Evolutionary conservation across 2,888 invertebrate species (phyloP).

Genomic region (Synanthedon formicaeformis): DNA sequence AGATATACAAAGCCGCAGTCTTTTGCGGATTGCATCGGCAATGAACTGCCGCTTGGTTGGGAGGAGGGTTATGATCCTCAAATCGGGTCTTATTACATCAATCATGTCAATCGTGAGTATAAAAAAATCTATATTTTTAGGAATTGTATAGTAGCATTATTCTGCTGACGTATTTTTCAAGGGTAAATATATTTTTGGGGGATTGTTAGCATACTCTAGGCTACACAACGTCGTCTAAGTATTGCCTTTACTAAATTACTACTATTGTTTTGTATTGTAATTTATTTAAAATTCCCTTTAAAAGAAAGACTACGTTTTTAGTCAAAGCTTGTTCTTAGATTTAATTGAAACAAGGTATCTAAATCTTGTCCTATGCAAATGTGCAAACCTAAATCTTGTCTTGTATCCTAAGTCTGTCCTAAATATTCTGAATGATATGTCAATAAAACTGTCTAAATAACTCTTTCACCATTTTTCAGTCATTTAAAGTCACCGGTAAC

Average conservation of each 20-base stretch:
- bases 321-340: neutral
- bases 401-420: no score
- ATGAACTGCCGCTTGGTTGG: conserved; percentile 97
- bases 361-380: no score
- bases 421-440: no score
- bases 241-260: no score
- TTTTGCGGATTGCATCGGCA: conserved; percentile 97
- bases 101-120: conserved; percentile 94
- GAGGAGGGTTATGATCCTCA: conserved; percentile 95
- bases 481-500: no score
- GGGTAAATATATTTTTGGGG: no score
- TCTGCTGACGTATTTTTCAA: conserved; percentile 3
- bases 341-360: neutral
- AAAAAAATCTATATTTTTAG: neutral
- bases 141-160: conserved; percentile 4
- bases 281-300: neutral
- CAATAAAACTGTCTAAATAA: no score
- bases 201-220: no score
- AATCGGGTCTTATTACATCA: conserved; percentile 96
- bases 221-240: no score
- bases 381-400: no score
- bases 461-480: no score
- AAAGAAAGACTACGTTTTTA: neutral
- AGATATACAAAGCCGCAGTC: conserved; percentile 97
- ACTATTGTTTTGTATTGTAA: no score